phyloP scores from a whole-genome alignment of 2,888 invertebrate genomes.

The Lissocephala sabroskyi region DNA sequence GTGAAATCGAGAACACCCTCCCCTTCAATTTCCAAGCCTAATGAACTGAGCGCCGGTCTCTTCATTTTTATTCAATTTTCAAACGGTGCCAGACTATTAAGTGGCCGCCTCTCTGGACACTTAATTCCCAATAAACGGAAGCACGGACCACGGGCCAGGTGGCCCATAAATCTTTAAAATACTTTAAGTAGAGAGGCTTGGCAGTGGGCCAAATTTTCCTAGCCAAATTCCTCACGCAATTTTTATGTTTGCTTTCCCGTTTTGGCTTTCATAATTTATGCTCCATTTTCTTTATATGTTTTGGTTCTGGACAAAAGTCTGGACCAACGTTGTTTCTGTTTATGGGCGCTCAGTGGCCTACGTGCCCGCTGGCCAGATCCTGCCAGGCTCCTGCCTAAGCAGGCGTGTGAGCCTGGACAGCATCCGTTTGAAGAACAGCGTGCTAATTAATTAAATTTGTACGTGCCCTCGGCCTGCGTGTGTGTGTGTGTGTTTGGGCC shows the following conservation, averaged over 20 bases:
- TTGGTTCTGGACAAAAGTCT: constrained; percentile 7
- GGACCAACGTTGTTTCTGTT: constrained; percentile 1
- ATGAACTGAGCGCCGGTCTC: no score
- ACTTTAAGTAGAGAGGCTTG: constrained; percentile 31
- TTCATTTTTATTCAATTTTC: no score
- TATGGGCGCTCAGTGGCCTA: constrained; percentile 22
- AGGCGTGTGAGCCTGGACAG: constrained; percentile 17
- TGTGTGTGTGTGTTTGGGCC: constrained; percentile 2
- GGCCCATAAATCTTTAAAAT: constrained; percentile 41
- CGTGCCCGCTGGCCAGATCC: no score
- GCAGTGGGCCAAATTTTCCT: no score
- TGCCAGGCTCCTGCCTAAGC: no score
- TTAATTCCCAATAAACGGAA: constrained; percentile 45
- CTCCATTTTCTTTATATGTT: constrained; percentile 41
- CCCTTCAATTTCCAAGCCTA: no score
- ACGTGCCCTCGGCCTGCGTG: constrained; percentile 40
- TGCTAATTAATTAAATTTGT: constrained; percentile 62
- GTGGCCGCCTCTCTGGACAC: constrained; percentile 17
- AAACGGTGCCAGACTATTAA: no score
- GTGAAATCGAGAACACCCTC: no score
- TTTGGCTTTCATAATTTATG: constrained; percentile 52
- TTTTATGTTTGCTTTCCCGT: constrained; percentile 38
- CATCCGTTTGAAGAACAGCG: constrained; percentile 48
- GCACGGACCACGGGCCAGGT: constrained; percentile 17
- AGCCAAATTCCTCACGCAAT: constrained; percentile 16